Evolutionary conservation across 2,113 vertebrate species (phyloP).

Genomic region (Menura novaehollandiae): DNA sequence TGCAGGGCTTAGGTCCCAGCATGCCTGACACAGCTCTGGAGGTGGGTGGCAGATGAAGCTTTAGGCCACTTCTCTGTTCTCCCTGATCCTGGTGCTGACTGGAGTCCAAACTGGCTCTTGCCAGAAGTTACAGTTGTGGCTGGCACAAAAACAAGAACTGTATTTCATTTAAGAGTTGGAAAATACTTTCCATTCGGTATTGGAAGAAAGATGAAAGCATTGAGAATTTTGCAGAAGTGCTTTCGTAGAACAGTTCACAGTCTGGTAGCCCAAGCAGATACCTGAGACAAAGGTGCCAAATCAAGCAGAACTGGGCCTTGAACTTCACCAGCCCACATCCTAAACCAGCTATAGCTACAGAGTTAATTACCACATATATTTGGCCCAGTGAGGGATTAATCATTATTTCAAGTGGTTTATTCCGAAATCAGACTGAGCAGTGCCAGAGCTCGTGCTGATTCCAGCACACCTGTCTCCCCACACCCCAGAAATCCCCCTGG

Average conservation of each 20-base stretch:
- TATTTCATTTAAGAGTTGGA: not conserved
- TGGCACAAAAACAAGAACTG: not conserved
- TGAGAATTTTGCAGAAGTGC: not conserved
- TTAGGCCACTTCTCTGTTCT: not conserved
- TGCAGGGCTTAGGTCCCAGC: not conserved
- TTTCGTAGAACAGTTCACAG: not conserved
- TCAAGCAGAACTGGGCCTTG: not conserved
- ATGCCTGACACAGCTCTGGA: not conserved
- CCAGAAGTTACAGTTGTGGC: constrained; percentile 11
- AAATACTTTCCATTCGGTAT: not conserved
- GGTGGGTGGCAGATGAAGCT: constrained; percentile 1
- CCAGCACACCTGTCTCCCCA: not conserved
- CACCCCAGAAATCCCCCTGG: not conserved
- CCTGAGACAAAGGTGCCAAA: not conserved
- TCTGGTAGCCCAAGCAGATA: not conserved
- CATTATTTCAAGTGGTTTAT: not conserved
- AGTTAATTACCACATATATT: accelerated
- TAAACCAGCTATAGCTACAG: not conserved
- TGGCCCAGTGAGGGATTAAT: not conserved
- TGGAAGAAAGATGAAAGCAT: not conserved
- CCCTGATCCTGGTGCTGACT: not conserved
- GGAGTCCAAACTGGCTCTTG: not conserved
- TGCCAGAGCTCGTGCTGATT: not conserved
- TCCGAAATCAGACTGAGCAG: not conserved
- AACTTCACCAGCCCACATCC: not conserved